phyloP scores from a whole-genome alignment of 2,113 vertebrate species.

The Labeo rohita region DNA sequence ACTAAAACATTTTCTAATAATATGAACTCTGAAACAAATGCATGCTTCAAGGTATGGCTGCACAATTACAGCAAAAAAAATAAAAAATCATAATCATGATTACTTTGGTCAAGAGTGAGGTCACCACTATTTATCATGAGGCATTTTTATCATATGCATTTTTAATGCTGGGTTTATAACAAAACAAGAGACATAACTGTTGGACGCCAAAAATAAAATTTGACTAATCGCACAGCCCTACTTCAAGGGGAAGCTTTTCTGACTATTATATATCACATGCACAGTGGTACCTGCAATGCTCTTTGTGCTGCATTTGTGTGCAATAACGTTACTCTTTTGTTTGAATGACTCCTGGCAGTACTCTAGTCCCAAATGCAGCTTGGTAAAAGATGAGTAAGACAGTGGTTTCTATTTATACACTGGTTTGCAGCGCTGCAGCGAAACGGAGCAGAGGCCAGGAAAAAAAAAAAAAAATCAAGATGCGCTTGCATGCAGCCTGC shows the following conservation, averaged over 20 bases:
- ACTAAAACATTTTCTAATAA: neutral
- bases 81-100: neutral
- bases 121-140: neutral
- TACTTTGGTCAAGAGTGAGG: no score
- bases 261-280: neutral
- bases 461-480: conserved; percentile 22
- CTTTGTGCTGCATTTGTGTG: neutral
- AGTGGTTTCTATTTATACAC: conserved; percentile 47
- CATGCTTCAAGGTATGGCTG: neutral
- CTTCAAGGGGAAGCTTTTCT: neutral
- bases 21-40: neutral
- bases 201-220: neutral
- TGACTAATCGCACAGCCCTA: neutral
- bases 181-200: neutral
- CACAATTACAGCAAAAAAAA: neutral
- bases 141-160: no score
- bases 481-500: neutral
- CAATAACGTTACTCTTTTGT: conserved; percentile 33
- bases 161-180: neutral
- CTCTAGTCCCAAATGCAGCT: conserved; percentile 46
- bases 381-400: conserved; percentile 55
- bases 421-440: conserved; percentile 22
- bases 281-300: neutral
- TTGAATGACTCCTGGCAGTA: conserved; percentile 43
- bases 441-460: neutral